phyloP scores from a whole-genome alignment of 2,888 invertebrate species.

The Blastobasis lacticolella region DNA sequence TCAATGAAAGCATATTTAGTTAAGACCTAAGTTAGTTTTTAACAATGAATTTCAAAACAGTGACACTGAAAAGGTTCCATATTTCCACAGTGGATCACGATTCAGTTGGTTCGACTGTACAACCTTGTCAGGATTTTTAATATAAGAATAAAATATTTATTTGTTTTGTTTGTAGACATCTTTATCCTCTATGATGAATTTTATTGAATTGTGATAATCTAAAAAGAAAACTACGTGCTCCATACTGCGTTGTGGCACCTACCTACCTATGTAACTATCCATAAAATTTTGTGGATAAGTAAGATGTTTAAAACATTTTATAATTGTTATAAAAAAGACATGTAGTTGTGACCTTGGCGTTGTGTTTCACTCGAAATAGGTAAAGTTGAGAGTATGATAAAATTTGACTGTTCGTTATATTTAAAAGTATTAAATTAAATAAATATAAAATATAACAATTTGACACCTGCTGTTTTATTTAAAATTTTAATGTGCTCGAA shows the following conservation, averaged over 20 bases:
- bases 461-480: slow-evolving; percentile 19
- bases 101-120: too few species aligned
- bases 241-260: not conserved
- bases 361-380: slow-evolving; percentile 57
- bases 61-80: too few species aligned
- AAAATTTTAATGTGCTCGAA: not conserved
- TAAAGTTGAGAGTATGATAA: slow-evolving; percentile 38
- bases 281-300: slow-evolving; percentile 17
- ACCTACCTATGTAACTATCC: not conserved
- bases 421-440: slow-evolving; percentile 65
- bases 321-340: slow-evolving; percentile 38
- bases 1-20: too few species aligned
- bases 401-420: slow-evolving; percentile 61
- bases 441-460: slow-evolving; percentile 46
- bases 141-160: too few species aligned
- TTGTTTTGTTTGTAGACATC: not conserved
- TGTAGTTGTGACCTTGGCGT: slow-evolving; percentile 68
- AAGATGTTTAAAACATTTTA: slow-evolving; percentile 22
- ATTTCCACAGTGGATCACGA: too few species aligned
- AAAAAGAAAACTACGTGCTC: not conserved
- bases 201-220: not conserved
- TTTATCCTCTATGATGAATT: not conserved
- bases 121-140: too few species aligned
- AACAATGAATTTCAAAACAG: too few species aligned
- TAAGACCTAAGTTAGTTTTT: too few species aligned